These are phyloP conservation scores for Acheta domesticus DNA, from an alignment of 2,888 invertebrate species.

Conservation along the genomic window DNA sequence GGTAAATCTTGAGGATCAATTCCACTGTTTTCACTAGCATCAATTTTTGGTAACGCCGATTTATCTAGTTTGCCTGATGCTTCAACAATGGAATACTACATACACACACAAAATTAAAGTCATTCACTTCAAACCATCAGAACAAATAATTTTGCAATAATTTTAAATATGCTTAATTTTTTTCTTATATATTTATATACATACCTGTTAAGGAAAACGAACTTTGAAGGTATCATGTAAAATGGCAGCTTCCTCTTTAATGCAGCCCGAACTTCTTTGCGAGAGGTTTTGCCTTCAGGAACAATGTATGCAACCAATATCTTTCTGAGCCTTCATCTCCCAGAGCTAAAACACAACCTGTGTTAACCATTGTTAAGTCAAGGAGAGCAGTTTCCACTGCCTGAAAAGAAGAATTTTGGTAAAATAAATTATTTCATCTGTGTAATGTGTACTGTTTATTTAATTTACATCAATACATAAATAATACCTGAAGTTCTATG, in stretches of 20 bases:
- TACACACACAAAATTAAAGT: not conserved
- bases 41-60: constrained; percentile 37
- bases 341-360: constrained; percentile 37
- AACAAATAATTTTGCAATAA: not conserved
- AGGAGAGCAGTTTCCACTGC: constrained; percentile 40
- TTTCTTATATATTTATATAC: constrained; percentile 21
- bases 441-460: no score
- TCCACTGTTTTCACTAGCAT: constrained; percentile 32
- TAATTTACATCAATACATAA: not conserved
- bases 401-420: constrained; percentile 30
- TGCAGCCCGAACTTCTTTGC: constrained; percentile 37
- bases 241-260: constrained; percentile 40
- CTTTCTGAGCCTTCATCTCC: constrained; percentile 41
- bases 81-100: constrained; percentile 40
- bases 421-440: not conserved
- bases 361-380: constrained; percentile 38
- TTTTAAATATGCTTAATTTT: not conserved
- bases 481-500: constrained; percentile 39
- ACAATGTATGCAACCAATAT: constrained; percentile 40
- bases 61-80: constrained; percentile 41
- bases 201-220: constrained; percentile 39
- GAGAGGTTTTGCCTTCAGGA: constrained; percentile 33
- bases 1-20: constrained; percentile 37
- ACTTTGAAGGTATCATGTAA: constrained; percentile 42
- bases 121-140: not conserved